phyloP scores from a whole-genome alignment of 1,140 invertebrate genomes.

The Fopius arisanus region DNA sequence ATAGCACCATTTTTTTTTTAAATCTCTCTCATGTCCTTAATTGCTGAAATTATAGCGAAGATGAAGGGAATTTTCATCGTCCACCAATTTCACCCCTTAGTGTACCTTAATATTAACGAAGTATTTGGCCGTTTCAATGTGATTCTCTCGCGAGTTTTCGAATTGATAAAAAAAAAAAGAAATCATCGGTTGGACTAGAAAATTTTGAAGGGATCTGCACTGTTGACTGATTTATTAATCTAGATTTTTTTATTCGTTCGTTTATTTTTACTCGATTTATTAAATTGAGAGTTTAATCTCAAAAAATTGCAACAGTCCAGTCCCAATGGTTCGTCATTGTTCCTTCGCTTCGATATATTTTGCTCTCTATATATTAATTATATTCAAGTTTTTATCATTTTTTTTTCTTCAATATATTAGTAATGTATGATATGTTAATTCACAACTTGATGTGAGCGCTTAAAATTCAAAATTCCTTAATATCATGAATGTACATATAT shows the following conservation, averaged over 20 bases:
- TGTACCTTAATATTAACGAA: conserved; percentile 32
- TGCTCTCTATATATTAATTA: conserved; percentile 43
- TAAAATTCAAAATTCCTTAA: conserved; percentile 50
- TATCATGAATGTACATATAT: conserved; percentile 42
- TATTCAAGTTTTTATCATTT: conserved; percentile 55
- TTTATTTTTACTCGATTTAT: too few species aligned
- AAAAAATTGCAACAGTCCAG: too few species aligned
- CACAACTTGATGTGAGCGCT: conserved; percentile 66
- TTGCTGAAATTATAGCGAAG: too few species aligned
- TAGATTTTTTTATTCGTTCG: too few species aligned
- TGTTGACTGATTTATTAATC: too few species aligned
- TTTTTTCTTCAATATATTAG: conserved; percentile 60
- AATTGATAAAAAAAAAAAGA: conserved; percentile 33
- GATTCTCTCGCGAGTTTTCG: conserved; percentile 28
- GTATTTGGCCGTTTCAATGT: conserved; percentile 58
- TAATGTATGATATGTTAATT: conserved; percentile 66
- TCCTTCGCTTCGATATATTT: conserved; percentile 27
- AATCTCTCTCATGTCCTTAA: too few species aligned
- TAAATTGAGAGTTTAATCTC: too few species aligned
- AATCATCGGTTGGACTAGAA: conserved; percentile 45
- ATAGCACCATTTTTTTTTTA: background rate
- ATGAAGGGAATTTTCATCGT: too few species aligned
- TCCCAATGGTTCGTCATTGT: conserved; percentile 24
- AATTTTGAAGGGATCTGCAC: conserved; percentile 51
- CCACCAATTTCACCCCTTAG: background rate